Evolutionary conservation across 2,797 vertebrate genomes (phyloP), one percentile per base, ranked within the genome.

Genomic region (Numenius phaeopus): DNA sequence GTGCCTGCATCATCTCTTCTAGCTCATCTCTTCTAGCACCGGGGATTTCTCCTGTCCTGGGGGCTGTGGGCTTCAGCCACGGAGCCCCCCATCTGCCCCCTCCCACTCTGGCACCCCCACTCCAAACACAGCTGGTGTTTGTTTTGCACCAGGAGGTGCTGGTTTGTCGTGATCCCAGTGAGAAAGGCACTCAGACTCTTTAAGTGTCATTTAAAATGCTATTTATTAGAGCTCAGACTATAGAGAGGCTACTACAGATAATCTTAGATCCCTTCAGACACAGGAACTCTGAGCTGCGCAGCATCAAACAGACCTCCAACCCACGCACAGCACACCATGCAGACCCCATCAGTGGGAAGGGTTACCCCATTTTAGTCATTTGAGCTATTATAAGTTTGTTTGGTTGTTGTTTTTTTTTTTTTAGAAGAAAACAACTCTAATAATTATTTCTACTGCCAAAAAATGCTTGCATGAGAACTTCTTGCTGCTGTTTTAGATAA

Each of bases 321-420:
- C 16, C 54, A 40, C 3, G 7, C 20, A 37, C 10, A 54, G 19
- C 27, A 40, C 2, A 2, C 29, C 29, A 5, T 1, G 9, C 22
- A 83, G 34, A 34, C 18, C 37, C 12, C 4, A 2, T 37, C 0
- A 0, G 42, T 17, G 49, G 46, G 39, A 67, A 65, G 20, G 11
- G 37, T 72, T 57, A 46, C 34, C 8, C 24, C 22, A 10, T 16
- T 32, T 67, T 18, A 18, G 40, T 65, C 1, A 27, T 52, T 67
- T 83, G 52, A 83, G 37, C 13, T 59, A 22, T 30, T 72, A 23
- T 0, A 40, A 22, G 66, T 71, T 73, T 13, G 11, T 46, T 46
- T 46, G 18, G 27, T 44, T 46, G 18, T 46, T 46, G 12, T 18
- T 16, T 54, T 54, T 7, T 34, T n/a, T 24, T 59, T 34, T 75